Base-by-base conservation (phyloP, 2,113 vertebrate species). In the Cinclus mexicanus region DNA sequence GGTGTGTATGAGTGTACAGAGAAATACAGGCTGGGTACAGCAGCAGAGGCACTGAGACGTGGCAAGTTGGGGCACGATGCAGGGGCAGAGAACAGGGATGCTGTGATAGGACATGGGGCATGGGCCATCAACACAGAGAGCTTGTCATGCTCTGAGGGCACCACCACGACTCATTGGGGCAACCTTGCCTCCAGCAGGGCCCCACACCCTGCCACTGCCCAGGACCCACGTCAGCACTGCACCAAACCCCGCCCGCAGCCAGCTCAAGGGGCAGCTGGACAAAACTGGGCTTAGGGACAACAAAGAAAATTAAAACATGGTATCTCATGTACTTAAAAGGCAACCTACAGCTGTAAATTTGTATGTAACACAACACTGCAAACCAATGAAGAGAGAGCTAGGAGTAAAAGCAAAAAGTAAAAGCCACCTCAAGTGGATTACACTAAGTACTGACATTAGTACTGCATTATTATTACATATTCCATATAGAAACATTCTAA, bases 51-150 rank as follows among this genome's bases (percentile, higher is more conserved):
- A 57, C 52, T 64, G 44, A 60, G 44, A 47, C 1, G 1, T 2
- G 33, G 20, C 0, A 0, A 55, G 29, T 20, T 0, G 0, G 49
- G 6, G 25, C 4, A 3, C 0, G 0, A 29, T 0, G 0, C 28
- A 37, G 55, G 72, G 31, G 0, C 28, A 37, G 55, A 77, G 31
- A 35, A 20, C 9, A 28, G 37, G 41, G 60, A 47, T 0, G 0
- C 37, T 1, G 1, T 44, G 59, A 20, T 5, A 61, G 37, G 6
- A 81, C 41, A 74, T 59, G 19, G 21, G 29, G 6, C 26, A 46
- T 0, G 0, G 11, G 16, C 7, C 31, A 74, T 10, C 1, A 5
- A 31, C 47, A 37, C 3, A 14, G 8, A 61, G 64, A 78, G 20
- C 15, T 46, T 55, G 4, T 14, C 39, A 47, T 50, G 42, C 39